These are phyloP conservation scores for Campylomormyrus tamandua DNA, from an alignment of 2,113 vertebrate species.

Conservation along the genomic window DNA sequence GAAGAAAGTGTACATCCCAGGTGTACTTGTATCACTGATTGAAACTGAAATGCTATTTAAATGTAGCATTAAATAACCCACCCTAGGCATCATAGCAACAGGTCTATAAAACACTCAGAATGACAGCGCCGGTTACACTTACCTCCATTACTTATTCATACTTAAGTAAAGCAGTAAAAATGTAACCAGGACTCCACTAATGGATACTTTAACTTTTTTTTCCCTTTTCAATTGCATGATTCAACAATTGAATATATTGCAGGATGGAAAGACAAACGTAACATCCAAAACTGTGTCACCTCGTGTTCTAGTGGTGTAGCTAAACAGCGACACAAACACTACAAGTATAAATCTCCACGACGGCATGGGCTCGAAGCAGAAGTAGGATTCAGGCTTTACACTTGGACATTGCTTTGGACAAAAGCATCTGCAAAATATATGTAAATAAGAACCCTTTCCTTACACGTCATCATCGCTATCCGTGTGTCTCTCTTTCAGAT, in stretches of 20 bases:
- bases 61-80: no score
- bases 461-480: neutral
- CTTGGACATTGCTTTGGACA: neutral
- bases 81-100: no score
- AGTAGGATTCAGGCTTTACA: neutral
- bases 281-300: neutral
- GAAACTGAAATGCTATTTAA: no score
- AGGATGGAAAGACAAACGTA: neutral
- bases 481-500: slow-evolving; percentile 55
- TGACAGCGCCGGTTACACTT: neutral
- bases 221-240: neutral
- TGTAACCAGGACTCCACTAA: neutral
- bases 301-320: neutral
- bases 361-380: neutral
- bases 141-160: neutral
- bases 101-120: neutral
- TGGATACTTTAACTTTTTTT: neutral
- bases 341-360: neutral
- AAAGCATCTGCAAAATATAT: neutral
- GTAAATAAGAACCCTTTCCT: neutral
- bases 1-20: neutral
- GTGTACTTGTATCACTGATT: neutral
- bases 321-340: neutral
- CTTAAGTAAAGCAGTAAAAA: neutral
- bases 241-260: neutral